Conservation (phyloP, 2,888 invertebrate species). For the Onthophagus sagittarius region DNA sequence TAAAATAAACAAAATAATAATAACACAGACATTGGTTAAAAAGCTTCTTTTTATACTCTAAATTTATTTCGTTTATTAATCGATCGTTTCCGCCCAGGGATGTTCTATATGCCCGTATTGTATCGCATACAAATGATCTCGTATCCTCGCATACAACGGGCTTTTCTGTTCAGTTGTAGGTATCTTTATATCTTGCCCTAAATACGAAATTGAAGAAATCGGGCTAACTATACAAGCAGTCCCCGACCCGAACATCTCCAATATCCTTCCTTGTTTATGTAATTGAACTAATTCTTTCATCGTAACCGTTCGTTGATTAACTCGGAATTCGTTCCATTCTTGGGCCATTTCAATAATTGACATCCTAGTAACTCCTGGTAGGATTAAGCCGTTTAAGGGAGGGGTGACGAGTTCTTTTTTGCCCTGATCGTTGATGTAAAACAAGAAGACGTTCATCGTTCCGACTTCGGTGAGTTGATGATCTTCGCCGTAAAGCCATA, state of each 20-base stretch:
- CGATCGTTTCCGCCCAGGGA: constrained; percentile 61
- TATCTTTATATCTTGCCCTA: constrained; percentile 62
- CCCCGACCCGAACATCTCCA: constrained; percentile 97
- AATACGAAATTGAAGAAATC: constrained; percentile 78
- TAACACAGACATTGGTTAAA: too few species aligned
- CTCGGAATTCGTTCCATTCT: constrained; percentile 83
- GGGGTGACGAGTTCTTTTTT: constrained; percentile 91
- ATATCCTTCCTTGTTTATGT: constrained; percentile 76
- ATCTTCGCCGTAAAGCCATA: constrained; percentile 94
- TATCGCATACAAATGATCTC: constrained; percentile 77
- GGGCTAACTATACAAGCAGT: constrained; percentile 96
- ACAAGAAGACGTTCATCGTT: constrained; percentile 96
- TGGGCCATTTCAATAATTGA: constrained; percentile 77
- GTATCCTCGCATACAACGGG: constrained; percentile 70
- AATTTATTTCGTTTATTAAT: constrained; percentile 15
- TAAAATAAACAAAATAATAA: too few species aligned
- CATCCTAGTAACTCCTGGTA: constrained; percentile 91
- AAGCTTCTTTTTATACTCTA: too few species aligned
- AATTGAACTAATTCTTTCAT: constrained; percentile 78
- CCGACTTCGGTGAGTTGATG: constrained; percentile 95
- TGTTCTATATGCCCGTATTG: constrained; percentile 84
- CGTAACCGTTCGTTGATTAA: constrained; percentile 74
- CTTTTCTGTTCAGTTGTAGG: constrained; percentile 72
- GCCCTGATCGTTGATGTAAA: constrained; percentile 83
- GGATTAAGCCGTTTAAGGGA: constrained; percentile 86